These are phyloP conservation scores for Pseudochirops cupreus DNA, from an alignment of 2,797 vertebrate genomes.

Conservation along the genomic window DNA sequence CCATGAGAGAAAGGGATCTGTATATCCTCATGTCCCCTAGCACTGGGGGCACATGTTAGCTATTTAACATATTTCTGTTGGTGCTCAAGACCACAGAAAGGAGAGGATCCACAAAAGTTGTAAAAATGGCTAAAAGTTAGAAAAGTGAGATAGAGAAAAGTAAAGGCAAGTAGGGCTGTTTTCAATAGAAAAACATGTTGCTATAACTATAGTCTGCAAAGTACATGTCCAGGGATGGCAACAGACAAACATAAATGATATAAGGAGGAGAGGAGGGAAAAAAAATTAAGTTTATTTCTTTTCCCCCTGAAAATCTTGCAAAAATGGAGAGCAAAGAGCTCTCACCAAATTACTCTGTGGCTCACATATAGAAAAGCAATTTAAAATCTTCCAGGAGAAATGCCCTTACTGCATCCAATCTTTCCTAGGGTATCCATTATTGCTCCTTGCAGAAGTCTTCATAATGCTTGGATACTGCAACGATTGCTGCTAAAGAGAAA, in stretches of 20 bases:
- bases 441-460: no score
- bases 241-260: not conserved
- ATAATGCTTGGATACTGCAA: not conserved
- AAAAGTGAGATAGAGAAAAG: not conserved
- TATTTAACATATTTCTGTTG: not conserved
- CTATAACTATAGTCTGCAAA: not conserved
- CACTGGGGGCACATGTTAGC: not conserved
- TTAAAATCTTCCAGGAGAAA: not conserved
- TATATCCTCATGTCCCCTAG: not conserved
- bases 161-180: not conserved
- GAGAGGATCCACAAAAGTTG: not conserved
- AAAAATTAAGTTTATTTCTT: accelerated
- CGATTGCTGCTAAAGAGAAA: accelerated
- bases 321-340: not conserved
- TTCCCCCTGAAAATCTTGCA: not conserved
- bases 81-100: not conserved
- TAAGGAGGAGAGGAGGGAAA: not conserved
- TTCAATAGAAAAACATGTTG: not conserved
- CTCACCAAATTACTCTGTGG: not conserved
- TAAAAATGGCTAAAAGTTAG: not conserved
- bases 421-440: not conserved
- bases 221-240: not conserved
- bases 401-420: not conserved
- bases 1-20: not conserved
- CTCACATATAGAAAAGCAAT: not conserved